A percentile compares a stretch with the other conserved stretches of the same genome.
Conservation (phyloP, 2,797 vertebrate genomes). For the Rhynchonycteris naso region DNA sequence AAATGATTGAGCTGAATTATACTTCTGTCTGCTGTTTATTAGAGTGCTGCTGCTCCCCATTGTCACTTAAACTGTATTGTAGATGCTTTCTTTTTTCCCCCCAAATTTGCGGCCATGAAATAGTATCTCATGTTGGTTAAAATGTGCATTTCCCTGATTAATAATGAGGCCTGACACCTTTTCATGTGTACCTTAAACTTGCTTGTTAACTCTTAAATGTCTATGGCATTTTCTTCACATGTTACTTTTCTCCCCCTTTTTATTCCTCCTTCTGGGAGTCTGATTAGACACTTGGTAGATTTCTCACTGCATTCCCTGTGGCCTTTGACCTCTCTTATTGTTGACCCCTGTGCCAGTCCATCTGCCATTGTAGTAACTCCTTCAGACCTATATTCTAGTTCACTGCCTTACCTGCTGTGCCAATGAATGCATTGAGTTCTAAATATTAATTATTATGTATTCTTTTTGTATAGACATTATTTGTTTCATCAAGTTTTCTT, state of each 20-base stretch:
- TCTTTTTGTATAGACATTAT: background rate
- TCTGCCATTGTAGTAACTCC: background rate
- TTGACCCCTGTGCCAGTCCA: background rate
- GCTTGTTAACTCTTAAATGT: background rate
- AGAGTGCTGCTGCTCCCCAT: background rate
- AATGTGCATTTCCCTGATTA: slow-evolving; percentile 41
- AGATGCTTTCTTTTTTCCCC: background rate
- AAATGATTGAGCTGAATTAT: background rate
- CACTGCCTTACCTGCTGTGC: background rate
- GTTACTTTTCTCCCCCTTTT: background rate
- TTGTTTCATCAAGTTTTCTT: background rate
- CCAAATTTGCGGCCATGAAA: background rate
- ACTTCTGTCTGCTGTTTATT: background rate
- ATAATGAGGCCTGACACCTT: background rate
- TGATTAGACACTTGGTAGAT: background rate
- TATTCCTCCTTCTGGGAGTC: background rate
- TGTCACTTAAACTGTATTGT: background rate
- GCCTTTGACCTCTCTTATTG: background rate
- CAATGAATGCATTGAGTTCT: slow-evolving; percentile 2
- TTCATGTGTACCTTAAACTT: background rate
- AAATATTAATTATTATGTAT: background rate
- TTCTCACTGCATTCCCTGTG: background rate
- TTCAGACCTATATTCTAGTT: background rate
- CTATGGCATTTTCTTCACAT: background rate
- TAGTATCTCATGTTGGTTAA: background rate